These are phyloP conservation scores for Muscidifurax raptorellus DNA, from an alignment of 1,140 invertebrate species.

Conservation along the genomic window DNA sequence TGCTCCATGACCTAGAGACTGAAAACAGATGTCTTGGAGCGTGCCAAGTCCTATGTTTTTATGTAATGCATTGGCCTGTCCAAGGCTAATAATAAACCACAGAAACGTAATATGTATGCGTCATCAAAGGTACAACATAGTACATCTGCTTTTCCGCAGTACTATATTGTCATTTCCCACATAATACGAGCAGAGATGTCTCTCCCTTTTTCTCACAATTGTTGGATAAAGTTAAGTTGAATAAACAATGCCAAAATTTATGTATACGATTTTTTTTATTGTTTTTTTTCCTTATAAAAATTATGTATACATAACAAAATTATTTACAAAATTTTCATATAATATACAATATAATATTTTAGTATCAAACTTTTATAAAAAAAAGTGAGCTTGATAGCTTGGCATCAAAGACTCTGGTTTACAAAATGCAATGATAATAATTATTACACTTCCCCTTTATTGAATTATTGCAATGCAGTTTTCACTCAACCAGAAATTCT, in stretches of 20 bases:
- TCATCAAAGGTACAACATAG: slow-evolving; percentile 12
- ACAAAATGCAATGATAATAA: slow-evolving; percentile 43
- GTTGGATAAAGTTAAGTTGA: slow-evolving; percentile 2
- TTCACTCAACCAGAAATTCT: slow-evolving; percentile 7
- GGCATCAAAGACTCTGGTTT: slow-evolving; percentile 22
- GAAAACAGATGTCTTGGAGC: slow-evolving; percentile 60
- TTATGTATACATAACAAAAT: slow-evolving; percentile 43
- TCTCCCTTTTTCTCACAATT: neutral
- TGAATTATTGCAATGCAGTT: slow-evolving; percentile 38
- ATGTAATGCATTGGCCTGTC: slow-evolving; percentile 3
- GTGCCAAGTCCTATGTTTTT: slow-evolving; percentile 62
- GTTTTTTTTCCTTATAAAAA: slow-evolving; percentile 37
- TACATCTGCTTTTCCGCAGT: neutral
- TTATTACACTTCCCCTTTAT: slow-evolving; percentile 42
- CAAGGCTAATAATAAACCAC: slow-evolving; percentile 40
- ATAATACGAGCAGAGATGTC: neutral
- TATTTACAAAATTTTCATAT: slow-evolving; percentile 42
- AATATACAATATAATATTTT: slow-evolving; percentile 20
- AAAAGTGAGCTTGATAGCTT: slow-evolving; percentile 28
- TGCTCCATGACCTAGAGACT: slow-evolving; percentile 55
- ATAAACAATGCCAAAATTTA: slow-evolving; percentile 18
- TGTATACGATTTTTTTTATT: slow-evolving; percentile 49
- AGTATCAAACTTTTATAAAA: slow-evolving; percentile 22
- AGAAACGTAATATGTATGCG: neutral
- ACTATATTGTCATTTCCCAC: neutral